Percentiles rank a stretch among this genome's conserved stretches.
These are phyloP conservation scores for Poliocrania exsul DNA, from an alignment of 2,797 vertebrate species.

Conservation along the genomic window DNA sequence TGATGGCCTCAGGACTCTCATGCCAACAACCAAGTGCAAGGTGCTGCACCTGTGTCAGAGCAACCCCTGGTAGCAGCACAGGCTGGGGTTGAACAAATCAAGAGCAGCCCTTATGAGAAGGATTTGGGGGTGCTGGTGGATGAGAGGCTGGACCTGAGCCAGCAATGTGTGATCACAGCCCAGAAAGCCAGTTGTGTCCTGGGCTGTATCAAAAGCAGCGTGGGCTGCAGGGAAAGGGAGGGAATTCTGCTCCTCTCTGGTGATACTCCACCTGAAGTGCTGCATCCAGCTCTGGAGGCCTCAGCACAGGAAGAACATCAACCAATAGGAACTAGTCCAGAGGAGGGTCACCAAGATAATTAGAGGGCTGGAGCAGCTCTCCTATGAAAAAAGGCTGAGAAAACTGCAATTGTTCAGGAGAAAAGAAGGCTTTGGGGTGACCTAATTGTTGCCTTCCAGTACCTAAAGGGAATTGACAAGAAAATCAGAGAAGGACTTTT, in stretches of 20 bases:
- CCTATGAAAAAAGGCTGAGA: background rate
- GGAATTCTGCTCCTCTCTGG: background rate
- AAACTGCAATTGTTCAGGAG: background rate
- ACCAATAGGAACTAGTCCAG: background rate
- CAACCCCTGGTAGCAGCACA: accelerated
- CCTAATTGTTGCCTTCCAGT: background rate
- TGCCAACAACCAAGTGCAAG: background rate
- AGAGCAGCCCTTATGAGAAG: background rate
- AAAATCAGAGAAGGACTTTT: background rate
- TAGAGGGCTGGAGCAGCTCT: background rate
- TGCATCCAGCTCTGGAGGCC: background rate
- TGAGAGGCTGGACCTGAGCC: background rate
- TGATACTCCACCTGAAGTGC: background rate
- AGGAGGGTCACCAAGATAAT: background rate
- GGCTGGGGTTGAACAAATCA: background rate
- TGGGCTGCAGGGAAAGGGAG: background rate
- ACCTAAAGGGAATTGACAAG: background rate
- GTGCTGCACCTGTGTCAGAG: background rate
- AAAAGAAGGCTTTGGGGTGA: background rate
- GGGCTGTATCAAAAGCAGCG: background rate
- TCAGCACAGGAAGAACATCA: background rate
- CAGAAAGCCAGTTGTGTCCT: background rate
- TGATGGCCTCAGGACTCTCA: no score
- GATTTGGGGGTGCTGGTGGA: background rate
- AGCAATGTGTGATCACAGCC: background rate